Percentiles rank a stretch among this genome's conserved stretches.
Evolutionary conservation across 1,140 invertebrate genomes (phyloP).

Genomic region (Liolophura sinensis): DNA sequence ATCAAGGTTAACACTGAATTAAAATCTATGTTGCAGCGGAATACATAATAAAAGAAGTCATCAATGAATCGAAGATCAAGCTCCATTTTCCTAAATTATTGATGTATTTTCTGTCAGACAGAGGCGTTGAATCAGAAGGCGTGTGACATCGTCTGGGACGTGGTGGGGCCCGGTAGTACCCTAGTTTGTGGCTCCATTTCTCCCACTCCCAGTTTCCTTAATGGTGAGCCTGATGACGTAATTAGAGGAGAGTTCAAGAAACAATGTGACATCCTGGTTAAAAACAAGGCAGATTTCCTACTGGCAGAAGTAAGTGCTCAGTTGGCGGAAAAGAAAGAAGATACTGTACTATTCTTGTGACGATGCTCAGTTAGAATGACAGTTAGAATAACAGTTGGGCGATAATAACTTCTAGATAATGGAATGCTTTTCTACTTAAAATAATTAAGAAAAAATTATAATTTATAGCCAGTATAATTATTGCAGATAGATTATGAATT

Average conservation of each 20-base stretch:
- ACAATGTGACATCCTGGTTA: constrained; percentile 4
- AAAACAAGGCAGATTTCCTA: constrained; percentile 10
- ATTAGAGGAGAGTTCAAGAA: constrained; percentile 2
- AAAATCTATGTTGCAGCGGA: no score
- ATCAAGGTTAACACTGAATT: no score
- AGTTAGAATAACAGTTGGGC: no score
- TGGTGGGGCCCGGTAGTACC: neutral
- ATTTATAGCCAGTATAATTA: no score
- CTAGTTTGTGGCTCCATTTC: constrained; percentile 6
- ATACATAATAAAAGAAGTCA: no score
- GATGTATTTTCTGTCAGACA: neutral
- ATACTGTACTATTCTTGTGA: neutral
- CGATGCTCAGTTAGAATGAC: neutral
- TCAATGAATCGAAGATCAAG: no score
- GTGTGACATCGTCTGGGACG: constrained; percentile 3
- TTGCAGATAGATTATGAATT: no score
- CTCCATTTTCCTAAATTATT: no score
- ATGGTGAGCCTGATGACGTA: neutral
- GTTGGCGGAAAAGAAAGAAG: neutral
- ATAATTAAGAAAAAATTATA: no score
- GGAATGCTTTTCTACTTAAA: no score
- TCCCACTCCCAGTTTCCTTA: constrained; percentile 2
- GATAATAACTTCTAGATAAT: no score
- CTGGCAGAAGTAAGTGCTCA: constrained; percentile 9
- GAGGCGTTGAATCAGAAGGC: neutral